Evolutionary conservation across 2,888 invertebrate species (phyloP).

Genomic region (Limulus polyphemus): DNA sequence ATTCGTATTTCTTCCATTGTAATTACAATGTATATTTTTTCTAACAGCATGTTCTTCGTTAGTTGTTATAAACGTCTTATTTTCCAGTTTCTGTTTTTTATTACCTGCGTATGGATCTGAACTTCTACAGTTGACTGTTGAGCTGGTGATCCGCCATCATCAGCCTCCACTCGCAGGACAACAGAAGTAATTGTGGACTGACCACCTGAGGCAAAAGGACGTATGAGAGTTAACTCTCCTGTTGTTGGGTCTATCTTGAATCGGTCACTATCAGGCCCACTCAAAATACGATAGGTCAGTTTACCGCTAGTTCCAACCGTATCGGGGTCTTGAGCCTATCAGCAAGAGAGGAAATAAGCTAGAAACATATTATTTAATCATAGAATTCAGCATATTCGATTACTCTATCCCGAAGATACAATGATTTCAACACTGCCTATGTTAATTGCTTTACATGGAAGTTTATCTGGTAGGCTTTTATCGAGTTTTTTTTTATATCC

Average conservation of each 20-base stretch:
- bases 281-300: slow-evolving; percentile 32
- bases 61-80: too few relatives aligned
- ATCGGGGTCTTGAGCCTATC: slow-evolving; percentile 46
- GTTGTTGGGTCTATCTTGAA: slow-evolving; percentile 32
- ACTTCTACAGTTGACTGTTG: slow-evolving; percentile 20
- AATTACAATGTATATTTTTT: too few relatives aligned
- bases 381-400: too few relatives aligned
- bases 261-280: slow-evolving; percentile 32
- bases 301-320: slow-evolving; percentile 34
- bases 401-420: too few relatives aligned
- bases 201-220: slow-evolving; percentile 4
- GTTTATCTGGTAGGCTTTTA: too few relatives aligned
- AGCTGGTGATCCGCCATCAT: slow-evolving; percentile 30
- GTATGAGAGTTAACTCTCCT: slow-evolving; percentile 31
- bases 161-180: slow-evolving; percentile 22
- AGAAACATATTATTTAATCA: too few relatives aligned
- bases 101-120: slow-evolving; percentile 23
- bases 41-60: too few relatives aligned
- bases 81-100: not conserved
- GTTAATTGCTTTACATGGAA: too few relatives aligned
- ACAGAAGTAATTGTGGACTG: slow-evolving; percentile 13
- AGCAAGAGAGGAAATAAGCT: too few relatives aligned
- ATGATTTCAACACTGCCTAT: too few relatives aligned
- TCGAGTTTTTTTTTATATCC: too few relatives aligned
- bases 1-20: too few relatives aligned